Evolutionary conservation across 2,797 vertebrate species (phyloP).

Genomic region (Lycodopsis pacificus): DNA sequence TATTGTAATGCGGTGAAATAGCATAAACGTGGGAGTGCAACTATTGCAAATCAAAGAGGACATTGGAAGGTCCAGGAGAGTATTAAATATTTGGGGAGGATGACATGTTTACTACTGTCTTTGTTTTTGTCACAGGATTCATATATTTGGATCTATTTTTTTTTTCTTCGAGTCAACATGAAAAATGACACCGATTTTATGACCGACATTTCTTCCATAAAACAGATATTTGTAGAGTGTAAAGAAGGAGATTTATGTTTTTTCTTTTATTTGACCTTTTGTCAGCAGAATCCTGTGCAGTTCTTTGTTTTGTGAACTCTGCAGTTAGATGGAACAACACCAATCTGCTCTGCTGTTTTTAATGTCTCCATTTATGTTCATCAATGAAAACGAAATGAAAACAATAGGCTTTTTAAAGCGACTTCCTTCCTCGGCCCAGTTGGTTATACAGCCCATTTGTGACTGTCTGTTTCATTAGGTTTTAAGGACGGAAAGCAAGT

Average conservation of each 20-base stretch:
- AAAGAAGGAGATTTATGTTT: slow-evolving; percentile 30
- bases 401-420: slow-evolving; percentile 63
- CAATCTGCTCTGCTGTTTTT: slow-evolving; percentile 36
- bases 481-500: slow-evolving; percentile 67
- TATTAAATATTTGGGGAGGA: slow-evolving; percentile 23
- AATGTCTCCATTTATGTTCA: slow-evolving; percentile 65
- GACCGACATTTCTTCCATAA: slow-evolving; percentile 23
- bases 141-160: slow-evolving; percentile 1
- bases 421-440: slow-evolving; percentile 48
- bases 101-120: slow-evolving; percentile 26
- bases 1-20: slow-evolving; percentile 21
- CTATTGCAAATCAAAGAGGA: slow-evolving; percentile 38
- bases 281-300: slow-evolving; percentile 30
- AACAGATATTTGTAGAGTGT: slow-evolving; percentile 22
- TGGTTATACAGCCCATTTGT: slow-evolving; percentile 71
- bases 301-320: slow-evolving; percentile 33
- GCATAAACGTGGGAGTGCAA: not conserved
- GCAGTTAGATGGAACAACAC: slow-evolving; percentile 26
- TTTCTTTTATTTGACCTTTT: slow-evolving; percentile 33
- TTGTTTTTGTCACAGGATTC: slow-evolving; percentile 17
- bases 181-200: slow-evolving; percentile 25
- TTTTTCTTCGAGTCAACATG: slow-evolving; percentile 32
- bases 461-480: slow-evolving; percentile 76
- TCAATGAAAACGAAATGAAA: slow-evolving; percentile 64
- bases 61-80: not conserved